phyloP scores from a whole-genome alignment of 2,113 vertebrate species.

The Nothobranchius furzeri region DNA sequence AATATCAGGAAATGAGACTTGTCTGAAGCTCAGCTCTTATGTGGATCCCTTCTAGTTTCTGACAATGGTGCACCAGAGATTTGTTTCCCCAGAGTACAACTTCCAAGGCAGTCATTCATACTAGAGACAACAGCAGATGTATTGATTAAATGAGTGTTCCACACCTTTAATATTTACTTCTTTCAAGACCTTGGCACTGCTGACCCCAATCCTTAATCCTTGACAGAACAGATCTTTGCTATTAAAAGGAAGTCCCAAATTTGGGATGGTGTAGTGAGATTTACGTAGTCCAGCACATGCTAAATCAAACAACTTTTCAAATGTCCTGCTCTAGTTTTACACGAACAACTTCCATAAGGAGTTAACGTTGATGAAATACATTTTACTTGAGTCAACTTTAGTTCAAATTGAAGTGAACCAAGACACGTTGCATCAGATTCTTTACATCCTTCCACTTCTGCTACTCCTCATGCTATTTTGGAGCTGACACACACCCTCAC shows the following conservation, averaged over 20 bases:
- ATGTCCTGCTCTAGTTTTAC: conserved; percentile 1
- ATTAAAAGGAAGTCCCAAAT: not conserved
- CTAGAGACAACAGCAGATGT: no score
- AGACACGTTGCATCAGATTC: conserved; percentile 54
- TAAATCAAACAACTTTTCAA: conserved; percentile 2
- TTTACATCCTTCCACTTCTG: conserved; percentile 70
- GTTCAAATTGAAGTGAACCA: conserved; percentile 29
- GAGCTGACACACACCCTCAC: conserved; percentile 55
- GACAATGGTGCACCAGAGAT: no score
- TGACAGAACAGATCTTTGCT: not conserved
- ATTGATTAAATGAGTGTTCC: not conserved
- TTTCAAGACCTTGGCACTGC: not conserved
- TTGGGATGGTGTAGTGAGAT: conserved; percentile 1
- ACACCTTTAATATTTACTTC: not conserved
- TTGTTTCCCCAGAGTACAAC: no score
- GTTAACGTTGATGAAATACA: conserved; percentile 7
- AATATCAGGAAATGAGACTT: no score
- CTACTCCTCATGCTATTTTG: conserved; percentile 70
- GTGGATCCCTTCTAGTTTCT: no score
- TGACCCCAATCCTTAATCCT: not conserved
- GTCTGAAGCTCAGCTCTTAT: no score
- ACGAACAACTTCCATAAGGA: not conserved
- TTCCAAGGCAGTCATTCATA: no score
- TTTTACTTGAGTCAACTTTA: conserved; percentile 11
- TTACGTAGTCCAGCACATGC: not conserved